A percentile compares a stretch with the other conserved stretches of the same genome.
Evolutionary conservation across 2,888 invertebrate genomes (phyloP).

Genomic region (Himalopsyche tibetana): DNA sequence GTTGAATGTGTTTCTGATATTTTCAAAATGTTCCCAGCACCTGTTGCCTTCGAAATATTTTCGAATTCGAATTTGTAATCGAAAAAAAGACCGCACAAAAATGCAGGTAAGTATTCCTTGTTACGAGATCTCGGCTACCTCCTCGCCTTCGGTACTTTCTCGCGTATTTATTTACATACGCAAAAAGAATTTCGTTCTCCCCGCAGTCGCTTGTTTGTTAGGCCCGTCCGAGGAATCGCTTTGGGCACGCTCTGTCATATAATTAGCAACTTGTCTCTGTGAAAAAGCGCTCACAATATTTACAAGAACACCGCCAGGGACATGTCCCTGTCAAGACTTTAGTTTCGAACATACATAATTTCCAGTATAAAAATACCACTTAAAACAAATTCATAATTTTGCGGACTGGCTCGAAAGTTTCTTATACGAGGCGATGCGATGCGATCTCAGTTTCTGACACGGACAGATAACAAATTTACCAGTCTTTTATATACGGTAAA

Average conservation of each 20-base stretch:
- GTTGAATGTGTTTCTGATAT: no score
- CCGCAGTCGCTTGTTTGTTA: slow-evolving; percentile 16
- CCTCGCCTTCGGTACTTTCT: slow-evolving; percentile 14
- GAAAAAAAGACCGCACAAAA: slow-evolving; percentile 13
- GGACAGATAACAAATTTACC: no score
- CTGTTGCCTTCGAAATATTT: slow-evolving; percentile 1
- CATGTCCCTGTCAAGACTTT: slow-evolving; percentile 17
- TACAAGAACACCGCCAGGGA: slow-evolving; percentile 27
- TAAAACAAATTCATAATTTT: slow-evolving; percentile 28
- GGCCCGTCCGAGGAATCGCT: slow-evolving; percentile 30
- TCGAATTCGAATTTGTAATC: slow-evolving; percentile 14
- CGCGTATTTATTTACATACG: slow-evolving; percentile 20
- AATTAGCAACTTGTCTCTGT: slow-evolving; percentile 30
- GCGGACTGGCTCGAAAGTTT: no score
- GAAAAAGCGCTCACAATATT: slow-evolving; percentile 34
- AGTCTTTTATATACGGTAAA: no score
- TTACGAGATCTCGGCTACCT: slow-evolving; percentile 37
- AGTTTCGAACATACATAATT: slow-evolving; percentile 22
- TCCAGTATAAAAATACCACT: slow-evolving; percentile 8
- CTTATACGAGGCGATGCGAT: no score
- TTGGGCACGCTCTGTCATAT: slow-evolving; percentile 24
- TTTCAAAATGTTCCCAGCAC: neutral
- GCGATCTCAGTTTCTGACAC: no score
- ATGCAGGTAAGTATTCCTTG: slow-evolving; percentile 31
- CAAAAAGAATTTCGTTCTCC: slow-evolving; percentile 21